Evolutionary conservation across 2,888 invertebrate genomes (phyloP).

Genomic region (Phalera bucephala): DNA sequence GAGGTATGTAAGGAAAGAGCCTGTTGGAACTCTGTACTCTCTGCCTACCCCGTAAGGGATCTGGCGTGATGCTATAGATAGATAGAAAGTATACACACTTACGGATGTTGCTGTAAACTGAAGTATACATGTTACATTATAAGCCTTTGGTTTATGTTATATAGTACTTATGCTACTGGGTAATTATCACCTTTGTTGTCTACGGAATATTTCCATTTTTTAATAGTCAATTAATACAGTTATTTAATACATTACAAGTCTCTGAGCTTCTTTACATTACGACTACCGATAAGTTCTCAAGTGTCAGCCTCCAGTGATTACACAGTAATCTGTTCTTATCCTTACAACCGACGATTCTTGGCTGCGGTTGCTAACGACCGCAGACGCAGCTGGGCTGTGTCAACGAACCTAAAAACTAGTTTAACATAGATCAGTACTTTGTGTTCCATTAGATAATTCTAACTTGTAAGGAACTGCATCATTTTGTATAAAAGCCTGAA

Average conservation of each 20-base stretch:
- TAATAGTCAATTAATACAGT: background rate
- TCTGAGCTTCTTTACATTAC: background rate
- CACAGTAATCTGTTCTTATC: constrained; percentile 25
- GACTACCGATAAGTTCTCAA: constrained; percentile 1
- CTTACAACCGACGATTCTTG: constrained; percentile 21
- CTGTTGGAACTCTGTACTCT: too few relatives aligned
- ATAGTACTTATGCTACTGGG: too few relatives aligned
- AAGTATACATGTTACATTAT: too few relatives aligned
- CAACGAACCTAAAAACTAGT: constrained; percentile 60
- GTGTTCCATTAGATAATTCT: constrained; percentile 10
- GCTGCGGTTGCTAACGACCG: constrained; percentile 30
- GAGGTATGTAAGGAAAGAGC: too few relatives aligned
- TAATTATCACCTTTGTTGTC: background rate
- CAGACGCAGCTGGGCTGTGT: constrained; percentile 31
- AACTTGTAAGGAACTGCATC: background rate
- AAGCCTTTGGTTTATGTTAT: too few relatives aligned
- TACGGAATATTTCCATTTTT: background rate
- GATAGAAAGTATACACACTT: too few relatives aligned
- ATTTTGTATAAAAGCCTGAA: too few relatives aligned
- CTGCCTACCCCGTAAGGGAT: too few relatives aligned
- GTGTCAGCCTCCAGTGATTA: constrained; percentile 23
- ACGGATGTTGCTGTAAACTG: too few relatives aligned
- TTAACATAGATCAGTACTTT: constrained; percentile 35
- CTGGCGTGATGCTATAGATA: too few relatives aligned
- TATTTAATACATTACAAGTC: background rate